Evolutionary conservation across 1,140 invertebrate genomes (phyloP), one percentile per base, ranked within the genome.

Genomic region (Trinorchestia longiramus): DNA sequence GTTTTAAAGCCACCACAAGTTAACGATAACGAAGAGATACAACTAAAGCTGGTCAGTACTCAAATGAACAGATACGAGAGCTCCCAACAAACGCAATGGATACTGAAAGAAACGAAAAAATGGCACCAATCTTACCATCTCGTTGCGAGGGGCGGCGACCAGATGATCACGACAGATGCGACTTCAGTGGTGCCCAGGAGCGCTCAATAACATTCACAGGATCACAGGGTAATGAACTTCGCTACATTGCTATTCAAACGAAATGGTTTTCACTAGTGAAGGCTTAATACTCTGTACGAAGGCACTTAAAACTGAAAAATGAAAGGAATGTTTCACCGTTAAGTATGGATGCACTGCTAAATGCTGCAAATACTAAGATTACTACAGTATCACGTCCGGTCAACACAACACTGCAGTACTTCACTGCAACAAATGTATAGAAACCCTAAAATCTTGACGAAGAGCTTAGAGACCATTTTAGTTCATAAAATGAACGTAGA

Each of bases 281-380:
- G 3, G 62, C 62, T 77, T 36, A 77, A 77, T 23, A 77, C 1
- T 77, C 62, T 77, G 62, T 36, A 77, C 28, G 62, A 77, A 77
- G 62, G 62, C 62, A 77, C 62, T 77, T 77, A 77, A 77, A 77
- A 77, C 62, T 77, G 62, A 77, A 77, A 77, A 77, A 77, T 28
- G 36, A 3, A 28, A 36, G 36, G 28, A 77, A 77, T 23, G 28
- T 77, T 77, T 77, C 62, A 15, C 28, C 62, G 62, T 36, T 77
- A 11, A 77, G 62, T 11, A 77, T 3, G 36, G 3, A 23, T 28
- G 36, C 62, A 36, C 8, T 11, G 62, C 1, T 77, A 77, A 77
- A 77, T 77, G 47, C 11, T 77, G 28, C 8, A 36, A 77, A 11
- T 77, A 1, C 1, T 36, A 36, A 77, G 62, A 3, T 77, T 36